Percentiles rank a stretch among this genome's conserved stretches.
Conservation (phyloP, 2,113 vertebrate species). For the Setophaga coronata region DNA sequence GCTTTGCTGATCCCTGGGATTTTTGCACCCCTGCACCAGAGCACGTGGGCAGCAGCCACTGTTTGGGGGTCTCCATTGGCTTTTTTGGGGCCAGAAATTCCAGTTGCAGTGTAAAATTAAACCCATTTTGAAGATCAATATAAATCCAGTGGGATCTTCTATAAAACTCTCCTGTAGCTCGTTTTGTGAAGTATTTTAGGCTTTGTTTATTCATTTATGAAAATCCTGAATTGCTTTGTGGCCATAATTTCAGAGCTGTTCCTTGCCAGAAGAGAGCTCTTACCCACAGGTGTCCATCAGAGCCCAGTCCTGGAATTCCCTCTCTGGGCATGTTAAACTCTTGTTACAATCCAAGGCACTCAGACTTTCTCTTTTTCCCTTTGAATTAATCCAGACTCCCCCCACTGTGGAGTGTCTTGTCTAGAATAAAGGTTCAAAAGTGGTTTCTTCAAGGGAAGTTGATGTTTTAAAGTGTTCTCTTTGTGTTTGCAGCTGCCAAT, state of each 20-base stretch:
- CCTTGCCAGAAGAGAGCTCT: background rate
- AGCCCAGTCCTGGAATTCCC: background rate
- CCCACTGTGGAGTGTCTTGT: background rate
- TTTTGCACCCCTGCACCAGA: background rate
- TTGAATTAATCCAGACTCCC: background rate
- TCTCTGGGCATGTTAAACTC: background rate
- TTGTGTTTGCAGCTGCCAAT: conserved; percentile 67
- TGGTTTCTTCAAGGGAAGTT: background rate
- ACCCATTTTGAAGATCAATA: background rate
- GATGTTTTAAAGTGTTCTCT: background rate
- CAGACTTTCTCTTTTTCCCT: background rate
- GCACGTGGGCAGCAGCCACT: background rate
- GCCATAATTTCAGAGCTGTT: rapidly evolving
- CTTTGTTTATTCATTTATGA: background rate
- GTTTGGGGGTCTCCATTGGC: background rate
- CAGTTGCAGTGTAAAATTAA: background rate
- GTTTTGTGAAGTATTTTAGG: background rate
- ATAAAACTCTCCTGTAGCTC: background rate
- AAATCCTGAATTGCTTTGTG: background rate
- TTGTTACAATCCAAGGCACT: background rate
- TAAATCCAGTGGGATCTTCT: background rate
- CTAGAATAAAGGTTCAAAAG: background rate
- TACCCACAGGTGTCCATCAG: rapidly evolving
- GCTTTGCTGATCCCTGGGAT: background rate
- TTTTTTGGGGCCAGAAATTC: background rate